Base-by-base conservation (phyloP, 64 coral and sea anemone genomes). In the Orbicella faveolata region DNA sequence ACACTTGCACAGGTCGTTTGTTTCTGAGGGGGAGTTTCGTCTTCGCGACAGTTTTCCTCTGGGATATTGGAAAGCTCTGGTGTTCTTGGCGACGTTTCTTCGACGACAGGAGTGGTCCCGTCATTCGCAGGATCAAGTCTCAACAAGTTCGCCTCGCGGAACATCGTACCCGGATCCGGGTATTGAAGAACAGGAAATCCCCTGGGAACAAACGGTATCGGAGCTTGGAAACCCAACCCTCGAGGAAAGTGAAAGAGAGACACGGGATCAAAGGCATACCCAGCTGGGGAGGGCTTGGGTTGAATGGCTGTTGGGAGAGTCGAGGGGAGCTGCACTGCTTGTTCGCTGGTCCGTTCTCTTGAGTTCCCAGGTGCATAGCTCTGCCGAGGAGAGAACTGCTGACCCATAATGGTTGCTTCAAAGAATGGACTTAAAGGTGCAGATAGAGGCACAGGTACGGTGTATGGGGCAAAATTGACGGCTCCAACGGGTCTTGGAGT, bases 151-250 rank as follows among this genome's bases (percentile, higher is more conserved):
- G 82, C 82, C 20, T 37, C 64, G 36, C 82, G 82, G 21, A 73
- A 85, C 82, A 85, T 85, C 64, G 44, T 25, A 17, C 48, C 39
- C 2, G 48, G 63, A 23, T 85, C 82, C n/a, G 82, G 82, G 36
- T 85, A 85, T 52, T 85, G 64, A 0, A 39, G 82, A 72, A 23
- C 18, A 18, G 82, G 23, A 70, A 70, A 51, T 52, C 6, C n/a
- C 65, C 17, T 54, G 23, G 63, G 36, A 52, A 53, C 64, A 85
- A 72, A n/a, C 11, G 37, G 65, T 15, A 85, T 52, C 8, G 82
- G 10, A 70, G 82, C 65, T 39, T 51, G 63, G 20, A 23, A 69
- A 11, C 81, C 81, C 11, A 48, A 2, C 10, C 35, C 20, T 18
- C 63, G 37, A 3, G 81, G 10, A 15, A 26, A 44, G 37, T 53